phyloP scores from a whole-genome alignment of 2,113 vertebrate species.

The Myotis yumanensis region DNA sequence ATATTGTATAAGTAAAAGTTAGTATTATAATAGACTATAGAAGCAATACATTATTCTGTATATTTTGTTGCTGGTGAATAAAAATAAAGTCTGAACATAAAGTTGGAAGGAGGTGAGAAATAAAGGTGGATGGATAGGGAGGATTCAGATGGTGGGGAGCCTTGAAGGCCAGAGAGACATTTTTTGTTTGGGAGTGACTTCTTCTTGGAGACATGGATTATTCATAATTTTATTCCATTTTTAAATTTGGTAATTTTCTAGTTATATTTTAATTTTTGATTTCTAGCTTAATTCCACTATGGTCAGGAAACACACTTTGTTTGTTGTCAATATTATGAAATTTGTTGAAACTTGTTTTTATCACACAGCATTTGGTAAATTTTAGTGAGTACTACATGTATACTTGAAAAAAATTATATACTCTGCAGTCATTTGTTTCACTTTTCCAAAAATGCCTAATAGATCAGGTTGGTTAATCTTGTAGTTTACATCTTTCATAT shows the following conservation, averaged over 20 bases:
- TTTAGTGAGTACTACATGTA: background rate
- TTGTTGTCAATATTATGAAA: conserved; percentile 16
- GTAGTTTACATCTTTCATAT: background rate
- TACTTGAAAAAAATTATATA: background rate
- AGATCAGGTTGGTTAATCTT: background rate
- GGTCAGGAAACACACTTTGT: background rate
- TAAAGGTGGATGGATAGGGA: background rate
- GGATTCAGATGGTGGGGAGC: background rate
- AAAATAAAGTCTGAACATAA: background rate
- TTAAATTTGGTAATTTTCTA: background rate
- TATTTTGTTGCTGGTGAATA: background rate
- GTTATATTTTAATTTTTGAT: background rate
- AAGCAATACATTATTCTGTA: background rate
- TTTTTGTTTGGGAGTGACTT: background rate
- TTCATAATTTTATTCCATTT: background rate
- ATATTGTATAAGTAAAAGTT: background rate
- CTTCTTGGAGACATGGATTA: background rate
- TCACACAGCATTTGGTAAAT: conserved; percentile 12
- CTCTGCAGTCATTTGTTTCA: background rate
- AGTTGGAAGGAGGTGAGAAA: background rate
- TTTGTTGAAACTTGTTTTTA: conserved; percentile 31
- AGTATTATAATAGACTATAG: background rate
- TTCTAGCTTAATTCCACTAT: conserved; percentile 2
- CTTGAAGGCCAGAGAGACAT: background rate
- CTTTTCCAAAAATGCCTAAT: background rate